A percentile compares a stretch with the other conserved stretches of the same genome.
These are phyloP conservation scores for Caretta caretta DNA, from an alignment of 2,113 vertebrate species.

Conservation along the genomic window DNA sequence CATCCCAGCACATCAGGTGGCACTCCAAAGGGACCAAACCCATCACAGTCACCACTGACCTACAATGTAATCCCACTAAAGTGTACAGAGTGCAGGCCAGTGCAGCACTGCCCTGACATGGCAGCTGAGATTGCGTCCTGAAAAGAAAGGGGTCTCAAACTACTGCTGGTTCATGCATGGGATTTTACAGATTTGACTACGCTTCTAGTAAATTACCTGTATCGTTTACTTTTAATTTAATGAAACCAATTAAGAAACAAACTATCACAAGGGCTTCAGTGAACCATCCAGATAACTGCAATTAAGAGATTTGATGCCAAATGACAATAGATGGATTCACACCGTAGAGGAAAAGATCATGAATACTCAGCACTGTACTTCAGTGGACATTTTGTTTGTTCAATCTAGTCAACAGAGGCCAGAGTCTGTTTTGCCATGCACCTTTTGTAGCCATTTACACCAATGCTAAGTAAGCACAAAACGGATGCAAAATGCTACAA, in stretches of 20 bases:
- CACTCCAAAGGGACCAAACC: no score
- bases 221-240: background rate
- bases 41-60: no score
- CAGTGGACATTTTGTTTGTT: background rate
- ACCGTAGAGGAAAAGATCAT: background rate
- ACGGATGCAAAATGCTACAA: background rate
- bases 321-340: background rate
- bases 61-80: no score
- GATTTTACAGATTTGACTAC: background rate
- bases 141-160: background rate
- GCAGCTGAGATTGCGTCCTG: background rate
- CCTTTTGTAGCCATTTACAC: background rate
- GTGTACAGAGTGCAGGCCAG: no score
- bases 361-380: no score
- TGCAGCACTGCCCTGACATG: no score
- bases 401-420: background rate
- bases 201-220: background rate
- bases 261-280: background rate
- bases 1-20: no score
- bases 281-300: background rate
- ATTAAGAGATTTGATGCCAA: background rate
- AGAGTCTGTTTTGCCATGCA: background rate
- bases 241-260: background rate
- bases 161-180: background rate
- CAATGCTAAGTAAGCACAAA: background rate